Evolutionary conservation across 1,140 invertebrate genomes (phyloP), one percentile per base, ranked within the genome.

Genomic region (Matsumurasca onukii): DNA sequence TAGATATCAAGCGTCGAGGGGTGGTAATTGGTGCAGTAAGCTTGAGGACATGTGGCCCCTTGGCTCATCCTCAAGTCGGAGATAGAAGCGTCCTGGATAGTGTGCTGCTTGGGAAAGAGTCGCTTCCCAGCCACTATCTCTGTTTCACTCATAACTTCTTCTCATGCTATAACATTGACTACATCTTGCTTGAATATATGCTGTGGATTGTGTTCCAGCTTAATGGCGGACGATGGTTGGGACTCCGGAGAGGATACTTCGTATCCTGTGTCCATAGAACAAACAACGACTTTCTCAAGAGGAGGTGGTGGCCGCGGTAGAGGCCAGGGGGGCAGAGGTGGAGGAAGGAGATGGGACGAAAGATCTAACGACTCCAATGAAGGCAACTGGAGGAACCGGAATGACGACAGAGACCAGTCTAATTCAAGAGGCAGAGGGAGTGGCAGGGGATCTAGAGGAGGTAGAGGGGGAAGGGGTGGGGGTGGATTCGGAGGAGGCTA

Each of bases 201-300:
- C n/a, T n/a, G n/a, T n/a, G n/a, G n/a, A n/a, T n/a, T n/a, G n/a
- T n/a, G n/a, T n/a, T n/a, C n/a, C n/a, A 39, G 17, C 34, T 9
- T 52, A 2, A 68, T 68, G 67, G 34, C 52, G 2, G 67, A 68
- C 39, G 67, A 68, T 48, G 67, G 67, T 1, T 68, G 67, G 67
- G 52, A 68, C 34, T 68, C 67, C n/a, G 67, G 57, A 24, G 55
- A 31, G 20, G 67, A 68, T 5, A 61, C 24, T 45, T 24, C 30
- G 27, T n/a, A 25, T 12, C 20, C 30, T 61, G 17, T 27, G 1
- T 31, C 49, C 13, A 25, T n/a, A n/a, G n/a, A 25, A 17, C 17
- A 55, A 17, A 61, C 49, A 39, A 45, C 25, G 13, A 62, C 24
- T 17, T 59, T 17, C 17, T 51, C 30, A 31, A 39, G 5, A 48